Evolutionary conservation across 2,113 vertebrate genomes (phyloP), one percentile per base, ranked within the genome.

Genomic region (Pomatostomus ruficeps): DNA sequence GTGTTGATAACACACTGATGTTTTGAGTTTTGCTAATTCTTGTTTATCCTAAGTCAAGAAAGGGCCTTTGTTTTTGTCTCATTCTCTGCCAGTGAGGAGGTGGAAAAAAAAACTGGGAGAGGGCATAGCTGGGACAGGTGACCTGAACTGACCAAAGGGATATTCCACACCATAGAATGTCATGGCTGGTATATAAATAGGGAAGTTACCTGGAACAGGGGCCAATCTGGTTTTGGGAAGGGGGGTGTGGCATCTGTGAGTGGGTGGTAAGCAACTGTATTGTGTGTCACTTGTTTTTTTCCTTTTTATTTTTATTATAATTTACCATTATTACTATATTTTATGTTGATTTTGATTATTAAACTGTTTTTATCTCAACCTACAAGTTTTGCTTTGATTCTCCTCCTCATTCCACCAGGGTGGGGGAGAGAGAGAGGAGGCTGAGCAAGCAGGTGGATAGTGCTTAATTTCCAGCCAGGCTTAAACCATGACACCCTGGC

Each of bases 181-280:
- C 12, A 49, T 23, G 21, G 29, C 31, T 26, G 6, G 15, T 36
- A 17, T 23, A 43, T 33, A 43, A 43, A 43, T 5, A 73, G 18
- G 31, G 6, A 8, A 36, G 4, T 24, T 43, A 21, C 33, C 33
- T 65, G 22, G 11, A 80, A 45, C 5, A 8, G 15, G 33, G 38
- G 4, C 28, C 12, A 45, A 1, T 29, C 19, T 52, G 45, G 4
- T 33, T 68, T 61, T 52, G 28, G 19, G 28, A n/a, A 77, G 12
- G 12, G 35, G 8, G 1, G 1, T 36, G 33, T 73, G 28, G 8
- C 19, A n/a, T 51, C 1, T 0, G 2, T 21, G 33, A 45, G 28
- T 36, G 28, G 12, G 23, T 58, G 11, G 21, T 66, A 38, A 80
- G 43, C 5, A 11, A 33, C 11, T 73, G 17, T 24, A 21, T 35